Percentiles rank a stretch among this genome's conserved stretches.
Conservation (phyloP, 2,113 vertebrate species). For the Eulacestoma nigropectus region DNA sequence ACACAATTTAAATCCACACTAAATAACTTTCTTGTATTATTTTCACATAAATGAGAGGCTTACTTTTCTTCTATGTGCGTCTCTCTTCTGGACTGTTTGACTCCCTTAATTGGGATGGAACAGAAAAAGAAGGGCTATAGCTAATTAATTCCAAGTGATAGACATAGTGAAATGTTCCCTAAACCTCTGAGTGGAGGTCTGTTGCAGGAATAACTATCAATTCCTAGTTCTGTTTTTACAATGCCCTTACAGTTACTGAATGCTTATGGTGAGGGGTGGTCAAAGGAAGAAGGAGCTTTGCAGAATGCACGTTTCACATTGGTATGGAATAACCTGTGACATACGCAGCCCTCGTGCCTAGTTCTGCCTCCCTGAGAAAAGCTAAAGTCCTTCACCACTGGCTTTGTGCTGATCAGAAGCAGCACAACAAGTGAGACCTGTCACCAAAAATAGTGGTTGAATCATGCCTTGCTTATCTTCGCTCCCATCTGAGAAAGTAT, state of each 20-base stretch:
- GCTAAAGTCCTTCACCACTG: background rate
- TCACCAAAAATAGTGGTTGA: background rate
- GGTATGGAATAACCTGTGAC: background rate
- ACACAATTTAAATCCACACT: background rate
- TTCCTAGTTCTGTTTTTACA: background rate
- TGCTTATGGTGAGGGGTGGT: background rate
- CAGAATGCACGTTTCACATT: background rate
- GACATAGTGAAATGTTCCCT: background rate
- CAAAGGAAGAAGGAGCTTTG: background rate
- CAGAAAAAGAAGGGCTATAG: background rate
- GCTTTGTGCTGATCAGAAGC: background rate
- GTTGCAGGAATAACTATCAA: background rate
- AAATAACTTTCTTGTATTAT: background rate
- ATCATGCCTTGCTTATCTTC: background rate
- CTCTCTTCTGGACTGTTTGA: background rate
- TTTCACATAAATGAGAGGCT: background rate
- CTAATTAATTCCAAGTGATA: background rate
- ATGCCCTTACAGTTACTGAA: background rate
- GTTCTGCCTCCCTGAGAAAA: background rate
- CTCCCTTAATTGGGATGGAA: background rate
- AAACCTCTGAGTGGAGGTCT: background rate
- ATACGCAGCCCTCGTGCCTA: fast-evolving
- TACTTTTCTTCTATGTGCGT: background rate
- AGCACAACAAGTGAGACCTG: background rate
- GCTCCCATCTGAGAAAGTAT: background rate